Percentiles rank a stretch among this genome's conserved stretches.
Conservation (phyloP, 2,888 invertebrate genomes). For the Caenorhabditis becei region DNA sequence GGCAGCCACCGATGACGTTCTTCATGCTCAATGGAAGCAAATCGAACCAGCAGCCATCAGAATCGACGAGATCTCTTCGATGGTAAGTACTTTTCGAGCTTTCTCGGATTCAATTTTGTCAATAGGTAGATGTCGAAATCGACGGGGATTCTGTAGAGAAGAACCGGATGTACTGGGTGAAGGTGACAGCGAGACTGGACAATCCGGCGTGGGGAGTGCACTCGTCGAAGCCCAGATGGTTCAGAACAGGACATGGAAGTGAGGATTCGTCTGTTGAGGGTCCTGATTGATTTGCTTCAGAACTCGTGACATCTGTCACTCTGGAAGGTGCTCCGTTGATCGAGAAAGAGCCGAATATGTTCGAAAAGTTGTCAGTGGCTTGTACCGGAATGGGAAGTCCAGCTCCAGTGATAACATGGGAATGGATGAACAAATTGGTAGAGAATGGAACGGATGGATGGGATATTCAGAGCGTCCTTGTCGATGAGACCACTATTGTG, state of each 20-base stretch:
- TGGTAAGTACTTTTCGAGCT: slow-evolving; percentile 24
- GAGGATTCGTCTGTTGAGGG: slow-evolving; percentile 8
- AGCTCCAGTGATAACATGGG: slow-evolving; percentile 67
- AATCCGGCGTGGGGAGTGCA: slow-evolving; percentile 65
- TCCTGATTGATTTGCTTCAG: slow-evolving; percentile 34
- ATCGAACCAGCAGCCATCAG: slow-evolving; percentile 40
- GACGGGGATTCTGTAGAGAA: slow-evolving; percentile 60
- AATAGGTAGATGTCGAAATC: slow-evolving; percentile 62
- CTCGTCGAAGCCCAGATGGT: slow-evolving; percentile 69
- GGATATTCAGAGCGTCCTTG: slow-evolving; percentile 39
- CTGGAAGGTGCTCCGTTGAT: slow-evolving; percentile 58
- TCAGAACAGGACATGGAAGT: slow-evolving; percentile 71
- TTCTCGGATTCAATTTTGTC: background rate
- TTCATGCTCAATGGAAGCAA: slow-evolving; percentile 60
- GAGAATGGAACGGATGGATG: slow-evolving; percentile 59
- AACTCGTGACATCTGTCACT: slow-evolving; percentile 56
- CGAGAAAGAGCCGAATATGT: slow-evolving; percentile 64
- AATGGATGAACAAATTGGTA: slow-evolving; percentile 61
- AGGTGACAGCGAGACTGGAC: slow-evolving; percentile 60
- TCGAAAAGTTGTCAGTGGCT: slow-evolving; percentile 45
- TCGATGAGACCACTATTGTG: slow-evolving; percentile 50
- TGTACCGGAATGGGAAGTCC: slow-evolving; percentile 67
- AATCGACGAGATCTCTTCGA: slow-evolving; percentile 57
- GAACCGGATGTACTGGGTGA: slow-evolving; percentile 69
- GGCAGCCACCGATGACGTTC: slow-evolving; percentile 63